These are phyloP conservation scores for Oreochromis niloticus DNA, from an alignment of 2,113 vertebrate species.

Conservation along the genomic window DNA sequence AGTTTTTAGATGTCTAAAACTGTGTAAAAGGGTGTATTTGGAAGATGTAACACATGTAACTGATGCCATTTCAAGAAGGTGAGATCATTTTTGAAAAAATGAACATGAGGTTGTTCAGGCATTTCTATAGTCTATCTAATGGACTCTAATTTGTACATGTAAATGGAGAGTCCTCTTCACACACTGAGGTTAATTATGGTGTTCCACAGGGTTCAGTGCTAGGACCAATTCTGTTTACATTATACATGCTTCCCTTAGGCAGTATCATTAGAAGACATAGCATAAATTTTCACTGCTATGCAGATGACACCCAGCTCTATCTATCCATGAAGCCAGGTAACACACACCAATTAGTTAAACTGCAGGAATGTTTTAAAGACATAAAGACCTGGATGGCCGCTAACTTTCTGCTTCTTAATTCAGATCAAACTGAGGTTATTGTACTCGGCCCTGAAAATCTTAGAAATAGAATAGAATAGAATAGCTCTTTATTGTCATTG, in stretches of 20 bases:
- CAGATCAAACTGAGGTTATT: no score
- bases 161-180: not conserved
- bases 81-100: not conserved
- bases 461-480: no score
- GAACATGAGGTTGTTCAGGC: not conserved
- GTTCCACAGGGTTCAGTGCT: no score
- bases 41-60: not conserved
- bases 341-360: no score
- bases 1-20: not conserved
- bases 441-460: no score
- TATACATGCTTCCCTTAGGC: not conserved
- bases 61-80: not conserved
- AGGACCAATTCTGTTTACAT: not conserved
- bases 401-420: no score
- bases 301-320: no score
- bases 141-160: fast-evolving
- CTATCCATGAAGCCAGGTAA: no score
- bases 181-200: not conserved
- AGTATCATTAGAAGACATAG: not conserved
- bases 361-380: no score
- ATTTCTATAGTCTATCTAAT: not conserved
- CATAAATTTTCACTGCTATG: no score
- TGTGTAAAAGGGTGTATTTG: not conserved
- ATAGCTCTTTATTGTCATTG: no score
- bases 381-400: no score